These are phyloP conservation scores for Neocrepidodera transversa DNA, from an alignment of 2,888 invertebrate genomes.

Conservation along the genomic window DNA sequence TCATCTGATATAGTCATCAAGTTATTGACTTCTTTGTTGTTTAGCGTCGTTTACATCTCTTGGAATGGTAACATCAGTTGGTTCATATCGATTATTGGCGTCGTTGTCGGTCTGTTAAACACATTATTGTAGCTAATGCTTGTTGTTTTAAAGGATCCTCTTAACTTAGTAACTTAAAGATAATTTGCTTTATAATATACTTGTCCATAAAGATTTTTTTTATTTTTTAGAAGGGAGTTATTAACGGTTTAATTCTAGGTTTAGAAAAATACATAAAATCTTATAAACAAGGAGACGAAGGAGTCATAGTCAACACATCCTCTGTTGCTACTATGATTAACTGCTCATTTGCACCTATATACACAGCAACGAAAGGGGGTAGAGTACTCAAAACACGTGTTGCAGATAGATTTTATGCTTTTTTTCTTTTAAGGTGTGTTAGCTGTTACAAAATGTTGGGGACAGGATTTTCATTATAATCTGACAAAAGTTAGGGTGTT, in stretches of 20 bases:
- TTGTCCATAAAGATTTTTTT: no score
- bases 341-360: background rate
- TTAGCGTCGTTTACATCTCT: no score
- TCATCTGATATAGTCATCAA: no score
- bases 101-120: no score
- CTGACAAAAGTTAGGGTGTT: constrained; percentile 62
- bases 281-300: constrained; percentile 33
- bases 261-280: constrained; percentile 33
- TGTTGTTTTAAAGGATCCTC: no score
- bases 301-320: constrained; percentile 34
- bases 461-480: constrained; percentile 44
- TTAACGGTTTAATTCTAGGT: constrained; percentile 32
- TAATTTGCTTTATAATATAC: no score
- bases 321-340: constrained; percentile 21
- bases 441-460: constrained; percentile 28
- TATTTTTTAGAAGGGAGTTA: constrained; percentile 35
- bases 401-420: constrained; percentile 8
- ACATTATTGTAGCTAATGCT: no score
- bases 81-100: no score
- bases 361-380: background rate
- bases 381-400: background rate
- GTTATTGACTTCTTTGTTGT: no score
- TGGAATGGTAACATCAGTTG: no score
- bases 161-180: no score
- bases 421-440: constrained; percentile 24